Conservation (phyloP, 2,888 invertebrate genomes). For the Plagiodera versicolora region DNA sequence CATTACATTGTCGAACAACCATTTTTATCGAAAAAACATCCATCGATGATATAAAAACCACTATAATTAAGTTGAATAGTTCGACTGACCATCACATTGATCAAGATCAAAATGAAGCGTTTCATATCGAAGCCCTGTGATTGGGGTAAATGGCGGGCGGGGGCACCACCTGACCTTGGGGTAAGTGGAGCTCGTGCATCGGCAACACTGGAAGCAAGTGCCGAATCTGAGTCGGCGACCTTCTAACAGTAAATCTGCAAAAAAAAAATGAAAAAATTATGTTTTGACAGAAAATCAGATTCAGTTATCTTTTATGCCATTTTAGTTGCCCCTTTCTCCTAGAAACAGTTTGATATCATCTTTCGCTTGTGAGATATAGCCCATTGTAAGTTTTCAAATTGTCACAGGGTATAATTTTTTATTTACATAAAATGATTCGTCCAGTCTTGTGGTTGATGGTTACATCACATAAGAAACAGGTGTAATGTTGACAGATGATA, state of each 20-base stretch:
- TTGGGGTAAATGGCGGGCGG: conserved; percentile 55
- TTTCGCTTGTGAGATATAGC: too few relatives aligned
- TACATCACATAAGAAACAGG: too few relatives aligned
- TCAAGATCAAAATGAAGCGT: too few relatives aligned
- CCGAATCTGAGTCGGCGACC: conserved; percentile 53
- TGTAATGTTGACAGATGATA: too few relatives aligned
- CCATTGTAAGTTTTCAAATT: too few relatives aligned
- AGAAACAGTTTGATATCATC: too few relatives aligned
- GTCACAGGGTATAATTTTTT: too few relatives aligned
- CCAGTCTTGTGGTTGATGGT: too few relatives aligned
- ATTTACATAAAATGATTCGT: too few relatives aligned
- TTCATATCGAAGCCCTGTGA: conserved; percentile 56
- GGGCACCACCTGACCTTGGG: conserved; percentile 50
- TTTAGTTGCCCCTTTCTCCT: too few relatives aligned
- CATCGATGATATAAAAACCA: conserved; percentile 32
- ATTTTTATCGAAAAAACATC: conserved; percentile 14
- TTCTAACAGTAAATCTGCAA: conserved; percentile 50
- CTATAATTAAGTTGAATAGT: conserved; percentile 23
- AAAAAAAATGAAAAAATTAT: conserved; percentile 4
- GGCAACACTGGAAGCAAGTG: conserved; percentile 54
- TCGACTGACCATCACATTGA: conserved; percentile 35
- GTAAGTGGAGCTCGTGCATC: conserved; percentile 54
- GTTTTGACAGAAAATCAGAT: too few relatives aligned
- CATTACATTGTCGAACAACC: conserved; percentile 12
- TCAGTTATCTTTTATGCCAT: too few relatives aligned